These are phyloP conservation scores for Micropterix aruncella DNA, from an alignment of 2,888 invertebrate species.

Conservation along the genomic window DNA sequence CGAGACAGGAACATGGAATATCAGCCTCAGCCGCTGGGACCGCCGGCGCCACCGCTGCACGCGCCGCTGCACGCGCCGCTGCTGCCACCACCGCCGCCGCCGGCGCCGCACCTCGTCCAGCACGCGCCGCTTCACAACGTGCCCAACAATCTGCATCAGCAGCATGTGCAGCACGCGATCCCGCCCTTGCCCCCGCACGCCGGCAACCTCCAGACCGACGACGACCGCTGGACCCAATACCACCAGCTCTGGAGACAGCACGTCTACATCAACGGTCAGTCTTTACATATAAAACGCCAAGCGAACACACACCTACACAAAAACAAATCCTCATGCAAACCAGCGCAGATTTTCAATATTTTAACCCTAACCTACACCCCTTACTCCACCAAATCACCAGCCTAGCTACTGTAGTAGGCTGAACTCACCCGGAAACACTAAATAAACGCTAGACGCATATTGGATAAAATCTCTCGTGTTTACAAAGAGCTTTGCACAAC, in stretches of 20 bases:
- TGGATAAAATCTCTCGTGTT: too few relatives aligned
- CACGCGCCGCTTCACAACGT: slow-evolving; percentile 29
- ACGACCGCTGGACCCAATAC: slow-evolving; percentile 60
- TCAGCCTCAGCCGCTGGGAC: slow-evolving; percentile 24
- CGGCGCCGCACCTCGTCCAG: slow-evolving; percentile 19
- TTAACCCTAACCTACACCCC: too few relatives aligned
- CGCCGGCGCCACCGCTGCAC: slow-evolving; percentile 20
- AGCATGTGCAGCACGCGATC: slow-evolving; percentile 47
- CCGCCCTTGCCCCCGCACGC: slow-evolving; percentile 50
- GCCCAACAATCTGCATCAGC: too few relatives aligned
- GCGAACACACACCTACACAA: too few relatives aligned
- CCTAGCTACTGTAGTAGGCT: too few relatives aligned
- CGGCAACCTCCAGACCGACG: slow-evolving; percentile 46
- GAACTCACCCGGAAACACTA: too few relatives aligned
- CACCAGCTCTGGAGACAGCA: slow-evolving; percentile 69
- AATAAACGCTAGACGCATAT: too few relatives aligned
- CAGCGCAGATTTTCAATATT: too few relatives aligned
- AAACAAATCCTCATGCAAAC: too few relatives aligned
- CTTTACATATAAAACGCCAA: too few relatives aligned
- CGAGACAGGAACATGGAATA: slow-evolving; percentile 25
- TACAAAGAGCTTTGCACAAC: too few relatives aligned
- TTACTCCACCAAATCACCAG: too few relatives aligned
- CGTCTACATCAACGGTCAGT: slow-evolving; percentile 66
- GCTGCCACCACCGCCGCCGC: slow-evolving; percentile 37
- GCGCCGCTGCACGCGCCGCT: slow-evolving; percentile 26